Conservation (phyloP, 1,140 invertebrate species). For the Aphis craccivora region DNA sequence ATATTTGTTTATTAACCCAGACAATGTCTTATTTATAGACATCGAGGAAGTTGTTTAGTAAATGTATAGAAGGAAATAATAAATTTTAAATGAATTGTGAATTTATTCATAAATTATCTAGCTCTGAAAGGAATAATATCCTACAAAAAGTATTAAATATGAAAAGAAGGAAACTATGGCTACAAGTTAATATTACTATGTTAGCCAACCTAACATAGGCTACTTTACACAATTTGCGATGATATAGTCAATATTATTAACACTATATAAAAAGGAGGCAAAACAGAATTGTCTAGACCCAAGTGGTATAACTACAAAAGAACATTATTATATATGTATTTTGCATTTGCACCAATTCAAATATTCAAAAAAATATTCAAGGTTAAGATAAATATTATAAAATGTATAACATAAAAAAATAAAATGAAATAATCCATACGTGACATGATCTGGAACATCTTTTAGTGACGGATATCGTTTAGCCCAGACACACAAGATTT, state of each 20-base stretch:
- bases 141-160: not conserved
- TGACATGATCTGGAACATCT: conserved; percentile 33
- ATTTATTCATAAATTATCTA: not conserved
- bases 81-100: not conserved
- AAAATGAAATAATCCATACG: conserved; percentile 16
- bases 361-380: too few relatives aligned
- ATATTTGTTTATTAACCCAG: too few relatives aligned
- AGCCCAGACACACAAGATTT: conserved; percentile 41
- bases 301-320: not conserved
- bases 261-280: not conserved
- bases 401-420: conserved; percentile 57
- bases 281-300: not conserved
- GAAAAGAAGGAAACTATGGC: not conserved
- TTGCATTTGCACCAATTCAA: not conserved
- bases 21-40: not conserved
- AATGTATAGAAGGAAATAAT: not conserved
- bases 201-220: too few relatives aligned
- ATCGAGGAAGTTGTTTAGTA: not conserved
- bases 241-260: not conserved
- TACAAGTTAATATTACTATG: not conserved
- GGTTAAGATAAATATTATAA: not conserved
- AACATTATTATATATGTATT: not conserved
- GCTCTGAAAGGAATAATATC: not conserved
- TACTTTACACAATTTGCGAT: not conserved
- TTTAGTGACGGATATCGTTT: conserved; percentile 42